A percentile compares a stretch with the other conserved stretches of the same genome.
Evolutionary conservation across 2,888 invertebrate genomes (phyloP).

Genomic region (Bombylius major): DNA sequence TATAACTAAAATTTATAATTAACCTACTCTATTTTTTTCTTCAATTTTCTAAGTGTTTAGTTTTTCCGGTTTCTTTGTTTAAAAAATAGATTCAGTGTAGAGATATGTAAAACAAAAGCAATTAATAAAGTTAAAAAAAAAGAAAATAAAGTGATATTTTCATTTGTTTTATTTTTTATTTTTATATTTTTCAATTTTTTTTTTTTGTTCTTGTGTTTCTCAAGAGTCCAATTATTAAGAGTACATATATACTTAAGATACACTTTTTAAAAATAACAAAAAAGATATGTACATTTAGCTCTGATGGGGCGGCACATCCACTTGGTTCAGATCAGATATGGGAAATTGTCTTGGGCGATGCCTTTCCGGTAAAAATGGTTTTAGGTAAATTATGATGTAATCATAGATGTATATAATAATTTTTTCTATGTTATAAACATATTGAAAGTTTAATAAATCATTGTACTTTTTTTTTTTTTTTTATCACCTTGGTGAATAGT

Average conservation of each 20-base stretch:
- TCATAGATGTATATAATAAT: background rate
- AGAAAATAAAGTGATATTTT: background rate
- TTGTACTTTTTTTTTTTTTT: no score
- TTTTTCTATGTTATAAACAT: no score
- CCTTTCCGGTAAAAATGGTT: constrained; percentile 17
- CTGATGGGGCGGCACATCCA: constrained; percentile 11
- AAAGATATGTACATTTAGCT: constrained; percentile 1
- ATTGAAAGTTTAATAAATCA: no score
- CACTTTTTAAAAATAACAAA: background rate
- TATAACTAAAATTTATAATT: no score
- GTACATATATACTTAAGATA: background rate
- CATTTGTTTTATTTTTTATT: background rate
- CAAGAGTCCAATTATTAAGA: background rate
- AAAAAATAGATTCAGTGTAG: background rate
- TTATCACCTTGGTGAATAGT: no score
- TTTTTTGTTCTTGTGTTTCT: background rate
- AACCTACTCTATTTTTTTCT: no score
- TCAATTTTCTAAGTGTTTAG: no score
- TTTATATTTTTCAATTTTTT: no score
- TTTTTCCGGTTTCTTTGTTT: no score
- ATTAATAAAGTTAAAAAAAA: background rate
- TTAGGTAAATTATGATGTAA: constrained; percentile 11
- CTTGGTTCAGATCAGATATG: constrained; percentile 13
- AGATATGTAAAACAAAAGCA: background rate
- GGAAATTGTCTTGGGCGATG: constrained; percentile 22